These are phyloP conservation scores for Battus philenor DNA, from an alignment of 1,140 invertebrate species.

Conservation along the genomic window DNA sequence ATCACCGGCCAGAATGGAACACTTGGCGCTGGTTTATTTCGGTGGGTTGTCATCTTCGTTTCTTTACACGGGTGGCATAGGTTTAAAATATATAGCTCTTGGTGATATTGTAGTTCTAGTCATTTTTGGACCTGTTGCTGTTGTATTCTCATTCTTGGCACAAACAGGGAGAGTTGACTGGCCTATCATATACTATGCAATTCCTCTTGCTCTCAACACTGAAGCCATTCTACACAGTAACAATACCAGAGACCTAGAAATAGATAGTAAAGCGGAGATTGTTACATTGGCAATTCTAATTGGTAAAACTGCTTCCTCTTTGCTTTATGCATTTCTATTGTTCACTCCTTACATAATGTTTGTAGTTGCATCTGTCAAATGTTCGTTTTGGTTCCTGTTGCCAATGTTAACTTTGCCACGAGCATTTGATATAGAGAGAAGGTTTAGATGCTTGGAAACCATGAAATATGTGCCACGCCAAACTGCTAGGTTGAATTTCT, in stretches of 20 bases:
- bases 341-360: conserved; percentile 95
- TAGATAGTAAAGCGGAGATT: conserved; percentile 90
- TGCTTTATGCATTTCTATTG: conserved; percentile 92
- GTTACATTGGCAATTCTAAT: conserved; percentile 96
- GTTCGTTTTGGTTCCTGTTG: conserved; percentile 91
- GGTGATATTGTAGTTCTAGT: conserved; percentile 94
- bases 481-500: conserved; percentile 93
- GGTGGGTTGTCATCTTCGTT: conserved; percentile 97
- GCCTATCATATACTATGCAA: conserved; percentile 93
- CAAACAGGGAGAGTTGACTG: conserved; percentile 92
- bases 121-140: conserved; percentile 95
- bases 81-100: conserved; percentile 94
- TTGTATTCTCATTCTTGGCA: conserved; percentile 95
- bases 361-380: conserved; percentile 88
- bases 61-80: conserved; percentile 94
- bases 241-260: conserved; percentile 93
- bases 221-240: conserved; percentile 97
- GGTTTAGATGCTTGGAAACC: conserved; percentile 86
- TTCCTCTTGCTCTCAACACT: conserved; percentile 94
- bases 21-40: conserved; percentile 95
- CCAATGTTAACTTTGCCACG: conserved; percentile 90
- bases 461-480: conserved; percentile 89
- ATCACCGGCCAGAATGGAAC: conserved; percentile 94
- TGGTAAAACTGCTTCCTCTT: conserved; percentile 92
- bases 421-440: conserved; percentile 93